Base-by-base conservation (phyloP, 2,113 vertebrate species). In the Solenodon paradoxus region DNA sequence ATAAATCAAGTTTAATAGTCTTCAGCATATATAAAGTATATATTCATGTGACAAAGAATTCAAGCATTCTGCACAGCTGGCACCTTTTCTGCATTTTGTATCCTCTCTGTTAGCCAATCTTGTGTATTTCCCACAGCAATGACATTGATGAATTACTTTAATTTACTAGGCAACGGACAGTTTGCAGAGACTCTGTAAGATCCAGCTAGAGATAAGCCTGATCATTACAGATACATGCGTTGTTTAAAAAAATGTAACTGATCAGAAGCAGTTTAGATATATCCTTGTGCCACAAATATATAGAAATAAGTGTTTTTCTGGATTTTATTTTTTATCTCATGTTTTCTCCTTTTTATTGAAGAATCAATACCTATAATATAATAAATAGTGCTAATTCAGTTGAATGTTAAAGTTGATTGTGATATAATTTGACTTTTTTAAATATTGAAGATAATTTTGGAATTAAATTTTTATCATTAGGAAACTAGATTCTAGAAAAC, bases 91-190 rank as follows among this genome's bases (percentile, higher is more conserved):
- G 45, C 75, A 63, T n/a, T 66, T 49, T 89, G 86, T 89, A 84
- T 92, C 92, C 53, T 96, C 38, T 90, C 61, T 26, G 17, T 59
- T 85, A 45, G 35, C 92, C 71, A 87, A 32, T 92, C 59, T 92
- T 94, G 71, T 92, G 59, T 81, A 40, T 95, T 88, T 72, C 61
- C 0, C 6, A 88, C 84, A 94, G 71, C 19, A 3, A 9, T 0
- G 94, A 97, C 96, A 95, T 95, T 97, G 97, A 97, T 95, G 90
- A 95, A 97, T 96, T 84, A 92, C 96, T 97, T 97, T 97, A 97
- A 97, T 97, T 97, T 97, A 92, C 84, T 47, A 72, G 92, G 66
- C 83, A 71, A 40, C 32, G 0, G 20, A 92, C 92, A 81, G 40
- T 92, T 92, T 92, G 90, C 32, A 0, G 4, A 87, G 75, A 71